These are phyloP conservation scores for Xestia ashworthii DNA, from an alignment of 2,888 invertebrate genomes.

Conservation along the genomic window DNA sequence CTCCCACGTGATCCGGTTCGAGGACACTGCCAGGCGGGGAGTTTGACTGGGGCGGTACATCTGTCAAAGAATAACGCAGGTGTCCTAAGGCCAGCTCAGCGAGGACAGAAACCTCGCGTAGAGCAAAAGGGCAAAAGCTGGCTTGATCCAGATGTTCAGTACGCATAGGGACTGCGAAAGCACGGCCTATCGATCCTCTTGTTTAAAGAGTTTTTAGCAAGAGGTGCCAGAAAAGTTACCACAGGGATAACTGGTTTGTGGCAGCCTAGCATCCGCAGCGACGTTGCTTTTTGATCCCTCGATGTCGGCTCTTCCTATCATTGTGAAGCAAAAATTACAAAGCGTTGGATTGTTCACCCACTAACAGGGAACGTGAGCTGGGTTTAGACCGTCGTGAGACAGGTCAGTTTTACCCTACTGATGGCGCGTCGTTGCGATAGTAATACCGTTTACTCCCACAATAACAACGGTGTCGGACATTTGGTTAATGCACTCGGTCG, in stretches of 20 bases:
- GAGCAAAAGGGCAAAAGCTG: constrained; percentile 93
- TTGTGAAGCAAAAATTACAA: constrained; percentile 93
- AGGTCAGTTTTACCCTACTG: constrained; percentile 92
- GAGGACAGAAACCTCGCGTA: constrained; percentile 93
- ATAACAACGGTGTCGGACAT: constrained; percentile 91
- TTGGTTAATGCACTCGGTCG: constrained; percentile 91
- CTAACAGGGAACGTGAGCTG: constrained; percentile 92
- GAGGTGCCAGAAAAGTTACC: constrained; percentile 94
- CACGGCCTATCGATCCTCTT: constrained; percentile 93
- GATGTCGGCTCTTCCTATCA: constrained; percentile 94
- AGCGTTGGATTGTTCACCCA: constrained; percentile 94
- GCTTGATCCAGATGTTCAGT: constrained; percentile 93
- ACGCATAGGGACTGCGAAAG: constrained; percentile 92
- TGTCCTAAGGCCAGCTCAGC: constrained; percentile 92
- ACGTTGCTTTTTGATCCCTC: constrained; percentile 93
- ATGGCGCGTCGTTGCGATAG: constrained; percentile 89
- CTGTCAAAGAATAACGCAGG: constrained; percentile 92
- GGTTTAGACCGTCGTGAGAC: constrained; percentile 92
- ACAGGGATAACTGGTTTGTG: constrained; percentile 93
- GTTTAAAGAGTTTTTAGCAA: constrained; percentile 90
- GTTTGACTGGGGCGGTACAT: constrained; percentile 93
- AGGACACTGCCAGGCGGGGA: constrained; percentile 92
- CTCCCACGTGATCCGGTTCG: constrained; percentile 88
- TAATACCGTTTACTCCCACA: constrained; percentile 90
- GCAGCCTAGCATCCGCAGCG: constrained; percentile 92